Evolutionary conservation across 2,888 invertebrate species (phyloP), one percentile per base, ranked within the genome.

Genomic region (Suillia variegata): DNA sequence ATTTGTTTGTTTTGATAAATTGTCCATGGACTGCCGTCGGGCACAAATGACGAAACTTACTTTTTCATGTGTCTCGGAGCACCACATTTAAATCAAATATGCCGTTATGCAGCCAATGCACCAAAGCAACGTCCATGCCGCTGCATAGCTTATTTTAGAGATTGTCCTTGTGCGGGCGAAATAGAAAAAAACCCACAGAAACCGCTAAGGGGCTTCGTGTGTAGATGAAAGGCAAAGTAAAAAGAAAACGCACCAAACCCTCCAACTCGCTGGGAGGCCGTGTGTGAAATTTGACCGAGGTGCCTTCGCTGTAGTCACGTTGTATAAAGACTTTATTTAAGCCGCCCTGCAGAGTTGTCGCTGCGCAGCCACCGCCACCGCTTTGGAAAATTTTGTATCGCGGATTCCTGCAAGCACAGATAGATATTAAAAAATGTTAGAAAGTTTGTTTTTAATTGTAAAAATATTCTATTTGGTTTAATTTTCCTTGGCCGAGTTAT

Each of bases 71-170:
- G 98, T 97, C 83, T 97, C 96, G 59, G 95, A 93, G 83, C n/a
- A n/a, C n/a, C 98, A 98, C 75, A 98, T 89, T 77, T 97, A 96
- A 71, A 96, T 91, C 73, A 98, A 87, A 83, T 98, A 98, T 47
- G 97, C 98, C 1, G 98, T 97, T 56, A 98, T 86, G 83, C 98
- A 99, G 1, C 98, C 98, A 58, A 98, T 85, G 79, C 98, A 96
- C 24, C n/a, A n/a, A n/a, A n/a, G 98, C 96, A 82, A 98, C 98
- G 80, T 96, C 97, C 0, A 97, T 94, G 62, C 93, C 91, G 76
- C 95, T 94, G 65, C 93, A 93, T 10, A n/a, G n/a, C n/a, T n/a
- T n/a, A n/a, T n/a, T n/a, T n/a, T n/a, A n/a, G n/a, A n/a, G n/a
- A n/a, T n/a, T n/a, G n/a, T n/a, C n/a, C n/a, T n/a, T n/a, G n/a